Conservation (phyloP, 2,888 invertebrate genomes). For the Torymus texanus region DNA sequence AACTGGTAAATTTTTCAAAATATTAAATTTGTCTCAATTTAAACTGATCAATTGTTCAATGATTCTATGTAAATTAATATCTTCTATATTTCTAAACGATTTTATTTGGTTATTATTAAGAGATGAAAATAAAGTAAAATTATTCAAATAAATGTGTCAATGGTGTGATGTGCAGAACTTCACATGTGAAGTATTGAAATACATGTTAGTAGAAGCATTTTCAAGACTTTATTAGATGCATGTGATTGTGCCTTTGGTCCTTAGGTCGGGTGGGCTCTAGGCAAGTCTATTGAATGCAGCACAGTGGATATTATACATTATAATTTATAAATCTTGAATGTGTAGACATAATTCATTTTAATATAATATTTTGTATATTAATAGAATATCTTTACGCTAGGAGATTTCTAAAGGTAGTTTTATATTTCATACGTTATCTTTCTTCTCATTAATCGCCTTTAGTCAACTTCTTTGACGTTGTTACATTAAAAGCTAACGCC, state of each 20-base stretch:
- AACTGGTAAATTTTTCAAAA: neutral
- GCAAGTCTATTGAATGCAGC: slow-evolving; percentile 73
- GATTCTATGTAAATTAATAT: neutral
- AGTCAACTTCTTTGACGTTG: slow-evolving; percentile 61
- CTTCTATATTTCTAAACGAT: slow-evolving; percentile 10
- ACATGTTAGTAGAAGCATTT: slow-evolving; percentile 66
- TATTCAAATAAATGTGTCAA: slow-evolving; percentile 9
- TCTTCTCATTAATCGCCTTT: slow-evolving; percentile 59
- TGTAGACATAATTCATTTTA: slow-evolving; percentile 69
- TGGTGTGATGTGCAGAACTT: slow-evolving; percentile 1
- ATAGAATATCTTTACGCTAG: slow-evolving; percentile 70
- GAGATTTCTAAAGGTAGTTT: slow-evolving; percentile 62
- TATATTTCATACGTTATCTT: slow-evolving; percentile 61
- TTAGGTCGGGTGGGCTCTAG: slow-evolving; percentile 73
- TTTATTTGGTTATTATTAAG: slow-evolving; percentile 17
- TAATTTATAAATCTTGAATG: slow-evolving; percentile 74
- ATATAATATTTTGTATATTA: slow-evolving; percentile 71
- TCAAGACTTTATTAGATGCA: slow-evolving; percentile 70
- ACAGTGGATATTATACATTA: slow-evolving; percentile 71
- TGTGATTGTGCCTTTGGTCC: slow-evolving; percentile 75
- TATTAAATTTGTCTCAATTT: too few species aligned
- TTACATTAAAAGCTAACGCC: slow-evolving; percentile 70
- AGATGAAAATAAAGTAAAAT: slow-evolving; percentile 28
- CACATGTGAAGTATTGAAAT: slow-evolving; percentile 40
- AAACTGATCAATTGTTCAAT: too few species aligned